Conservation (phyloP, 2,113 vertebrate genomes). For the Sceloporus undulatus region DNA sequence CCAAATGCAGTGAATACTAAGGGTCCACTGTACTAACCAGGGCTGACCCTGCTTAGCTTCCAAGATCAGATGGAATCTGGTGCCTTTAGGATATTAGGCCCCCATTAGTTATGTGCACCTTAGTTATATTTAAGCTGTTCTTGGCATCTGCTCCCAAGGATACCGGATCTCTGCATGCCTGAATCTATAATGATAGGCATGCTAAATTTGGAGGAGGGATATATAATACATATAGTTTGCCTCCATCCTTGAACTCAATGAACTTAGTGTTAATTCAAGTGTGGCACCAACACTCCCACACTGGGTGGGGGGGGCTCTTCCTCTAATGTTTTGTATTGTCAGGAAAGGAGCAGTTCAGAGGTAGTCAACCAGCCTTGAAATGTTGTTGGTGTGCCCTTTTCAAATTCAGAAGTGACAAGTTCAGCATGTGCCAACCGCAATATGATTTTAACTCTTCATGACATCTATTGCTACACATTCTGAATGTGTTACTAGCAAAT, state of each 20-base stretch:
- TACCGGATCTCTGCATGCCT: background rate
- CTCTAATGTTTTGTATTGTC: background rate
- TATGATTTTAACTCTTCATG: slow-evolving; percentile 23
- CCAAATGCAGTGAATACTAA: no score
- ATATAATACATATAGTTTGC: background rate
- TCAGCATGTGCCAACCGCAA: background rate
- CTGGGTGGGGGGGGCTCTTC: background rate
- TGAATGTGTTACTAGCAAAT: background rate
- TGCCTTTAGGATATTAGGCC: no score
- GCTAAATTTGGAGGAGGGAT: background rate
- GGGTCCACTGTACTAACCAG: no score
- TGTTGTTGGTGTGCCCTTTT: slow-evolving; percentile 18
- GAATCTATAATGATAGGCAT: background rate
- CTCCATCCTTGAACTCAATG: background rate
- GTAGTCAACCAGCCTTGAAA: slow-evolving; percentile 4
- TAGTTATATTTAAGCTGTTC: background rate
- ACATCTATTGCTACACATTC: background rate
- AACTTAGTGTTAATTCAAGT: background rate
- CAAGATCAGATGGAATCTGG: no score
- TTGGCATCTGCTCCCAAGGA: background rate
- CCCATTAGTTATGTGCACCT: background rate
- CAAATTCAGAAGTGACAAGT: slow-evolving; percentile 5
- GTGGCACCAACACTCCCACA: background rate
- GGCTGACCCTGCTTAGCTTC: no score
- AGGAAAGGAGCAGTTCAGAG: background rate